Evolutionary conservation across 2,113 vertebrate genomes (phyloP).

Genomic region (Neopipo cinnamomea): DNA sequence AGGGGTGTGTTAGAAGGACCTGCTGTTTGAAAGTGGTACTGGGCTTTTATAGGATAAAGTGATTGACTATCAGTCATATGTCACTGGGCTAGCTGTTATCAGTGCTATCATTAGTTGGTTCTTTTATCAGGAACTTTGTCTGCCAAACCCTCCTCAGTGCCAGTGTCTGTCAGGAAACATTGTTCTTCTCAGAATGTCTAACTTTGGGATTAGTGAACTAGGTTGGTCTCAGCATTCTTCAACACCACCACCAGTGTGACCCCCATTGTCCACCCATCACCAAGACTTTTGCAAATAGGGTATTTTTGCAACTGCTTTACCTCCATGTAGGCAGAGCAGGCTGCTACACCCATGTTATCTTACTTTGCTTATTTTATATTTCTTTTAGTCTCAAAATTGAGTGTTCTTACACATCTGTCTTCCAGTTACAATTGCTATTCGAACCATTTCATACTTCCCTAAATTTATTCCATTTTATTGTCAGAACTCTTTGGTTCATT

Average conservation of each 20-base stretch:
- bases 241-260: not conserved
- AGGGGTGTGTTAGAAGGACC: not conserved
- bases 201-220: not conserved
- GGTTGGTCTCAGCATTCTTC: not conserved
- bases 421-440: not conserved
- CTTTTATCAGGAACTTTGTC: not conserved
- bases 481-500: not conserved
- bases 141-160: not conserved
- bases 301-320: not conserved
- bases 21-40: not conserved
- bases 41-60: not conserved
- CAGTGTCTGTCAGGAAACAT: not conserved
- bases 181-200: not conserved
- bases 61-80: not conserved
- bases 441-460: not conserved
- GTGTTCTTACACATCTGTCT: not conserved
- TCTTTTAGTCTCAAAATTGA: not conserved
- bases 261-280: no score
- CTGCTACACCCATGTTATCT: not conserved
- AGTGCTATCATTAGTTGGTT: not conserved
- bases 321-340: not conserved
- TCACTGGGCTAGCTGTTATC: not conserved
- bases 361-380: not conserved
- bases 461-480: not conserved
- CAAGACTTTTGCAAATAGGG: not conserved